Conservation (phyloP, 2,797 vertebrate species). For the Pangasius krempfi region DNA sequence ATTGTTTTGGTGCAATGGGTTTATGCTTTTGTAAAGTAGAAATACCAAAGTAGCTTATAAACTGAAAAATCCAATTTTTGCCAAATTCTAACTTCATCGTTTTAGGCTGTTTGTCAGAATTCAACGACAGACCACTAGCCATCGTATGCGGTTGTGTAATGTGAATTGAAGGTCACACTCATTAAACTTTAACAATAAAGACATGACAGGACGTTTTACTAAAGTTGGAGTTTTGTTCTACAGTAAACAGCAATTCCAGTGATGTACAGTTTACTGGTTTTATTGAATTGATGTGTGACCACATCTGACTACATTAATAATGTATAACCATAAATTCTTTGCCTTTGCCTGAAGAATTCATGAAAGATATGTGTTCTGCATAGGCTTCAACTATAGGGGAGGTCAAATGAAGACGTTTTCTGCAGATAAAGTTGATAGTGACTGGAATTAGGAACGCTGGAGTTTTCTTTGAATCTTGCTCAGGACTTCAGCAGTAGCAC, state of each 20-base stretch:
- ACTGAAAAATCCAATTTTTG: background rate
- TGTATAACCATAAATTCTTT: background rate
- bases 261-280: background rate
- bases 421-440: background rate
- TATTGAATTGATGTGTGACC: background rate
- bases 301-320: background rate
- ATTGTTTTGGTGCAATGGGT: background rate
- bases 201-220: background rate
- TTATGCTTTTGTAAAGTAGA: background rate
- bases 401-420: background rate
- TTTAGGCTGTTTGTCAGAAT: background rate
- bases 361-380: background rate
- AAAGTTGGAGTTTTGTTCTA: background rate
- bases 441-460: background rate
- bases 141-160: too few species aligned
- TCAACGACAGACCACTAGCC: background rate
- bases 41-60: background rate
- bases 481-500: background rate
- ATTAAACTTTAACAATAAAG: background rate
- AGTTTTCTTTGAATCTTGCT: background rate
- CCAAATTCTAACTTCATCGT: background rate
- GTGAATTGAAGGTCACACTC: background rate
- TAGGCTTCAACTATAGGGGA: background rate
- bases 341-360: background rate
- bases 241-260: background rate